Base-by-base conservation (phyloP, 92 coral and sea anemone species). In the Heteractis magnifica region DNA sequence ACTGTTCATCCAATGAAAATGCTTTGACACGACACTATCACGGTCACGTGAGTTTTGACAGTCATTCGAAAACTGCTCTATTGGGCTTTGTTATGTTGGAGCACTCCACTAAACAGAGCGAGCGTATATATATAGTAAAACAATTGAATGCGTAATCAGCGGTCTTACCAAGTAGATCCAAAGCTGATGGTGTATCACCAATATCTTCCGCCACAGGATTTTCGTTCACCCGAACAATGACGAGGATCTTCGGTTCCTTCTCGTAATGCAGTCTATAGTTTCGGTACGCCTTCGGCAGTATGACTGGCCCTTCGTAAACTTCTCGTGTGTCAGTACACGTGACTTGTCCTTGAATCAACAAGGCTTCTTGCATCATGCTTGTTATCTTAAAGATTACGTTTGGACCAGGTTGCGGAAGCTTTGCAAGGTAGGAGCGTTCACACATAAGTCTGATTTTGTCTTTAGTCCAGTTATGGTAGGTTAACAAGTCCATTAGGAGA, bases 401-500 rank as follows among this genome's bases (percentile, higher is more conserved):
- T 8, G 89, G 91, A 49, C 86, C 89, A 18, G 72, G 70, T 23
- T 72, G 18, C 23, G 98, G 92, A 11, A 89, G 86, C 55, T 76
- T 79, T 13, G 91, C 96, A 72, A 96, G 89, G 81, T 85, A 88
- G 53, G 99, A 96, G 15, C 95, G 94, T 74, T 94, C 99, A 59
- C 99, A 96, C 93, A 96, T 92, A 74, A 96, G 83, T 21, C 98
- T 82, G 44, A 96, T 90, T 77, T 89, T 94, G 82, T 96, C 98
- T 59, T 94, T 94, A 50, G 98, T 92, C 98, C 97, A 92, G 85
- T 86, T 94, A 83, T 89, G 92, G 83, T 96, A 96, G 53, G 90
- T 78, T 7, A 95, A 93, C 70, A 90, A 89, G 64, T 91, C 95
- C 92, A 96, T 87, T 15, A 96, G 94, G 9, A 94, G 94, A 14